Percentiles rank a stretch among this genome's conserved stretches.
Conservation (phyloP, 2,113 vertebrate genomes). For the Grammomys surdaster region DNA sequence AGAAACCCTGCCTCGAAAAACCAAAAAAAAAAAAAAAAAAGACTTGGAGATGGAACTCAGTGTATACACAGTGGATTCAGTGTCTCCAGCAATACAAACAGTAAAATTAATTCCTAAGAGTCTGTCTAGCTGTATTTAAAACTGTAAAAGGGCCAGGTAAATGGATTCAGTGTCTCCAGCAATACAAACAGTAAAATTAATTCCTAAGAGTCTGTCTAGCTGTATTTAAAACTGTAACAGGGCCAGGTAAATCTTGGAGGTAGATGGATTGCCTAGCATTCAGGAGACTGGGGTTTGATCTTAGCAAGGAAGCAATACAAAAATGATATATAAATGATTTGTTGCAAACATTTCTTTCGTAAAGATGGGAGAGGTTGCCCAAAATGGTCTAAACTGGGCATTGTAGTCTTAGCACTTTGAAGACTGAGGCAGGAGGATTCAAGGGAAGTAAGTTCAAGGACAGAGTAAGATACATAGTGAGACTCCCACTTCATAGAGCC, state of each 20-base stretch:
- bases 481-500: background rate
- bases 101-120: conserved; percentile 1
- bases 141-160: background rate
- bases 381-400: background rate
- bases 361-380: background rate
- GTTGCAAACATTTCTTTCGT: background rate
- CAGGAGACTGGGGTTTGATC: background rate
- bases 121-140: conserved; percentile 16
- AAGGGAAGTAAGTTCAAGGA: background rate
- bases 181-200: background rate
- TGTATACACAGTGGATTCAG: background rate
- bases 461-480: background rate
- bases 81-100: background rate
- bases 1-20: no score
- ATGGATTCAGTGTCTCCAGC: background rate
- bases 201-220: background rate
- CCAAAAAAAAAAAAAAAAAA: background rate
- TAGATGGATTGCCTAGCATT: background rate
- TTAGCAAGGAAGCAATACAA: background rate
- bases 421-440: background rate
- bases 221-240: background rate
- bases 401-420: background rate
- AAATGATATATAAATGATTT: background rate
- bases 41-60: background rate
- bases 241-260: background rate